Evolutionary conservation across 2,797 vertebrate species (phyloP).

Genomic region (Poecilia gillii): DNA sequence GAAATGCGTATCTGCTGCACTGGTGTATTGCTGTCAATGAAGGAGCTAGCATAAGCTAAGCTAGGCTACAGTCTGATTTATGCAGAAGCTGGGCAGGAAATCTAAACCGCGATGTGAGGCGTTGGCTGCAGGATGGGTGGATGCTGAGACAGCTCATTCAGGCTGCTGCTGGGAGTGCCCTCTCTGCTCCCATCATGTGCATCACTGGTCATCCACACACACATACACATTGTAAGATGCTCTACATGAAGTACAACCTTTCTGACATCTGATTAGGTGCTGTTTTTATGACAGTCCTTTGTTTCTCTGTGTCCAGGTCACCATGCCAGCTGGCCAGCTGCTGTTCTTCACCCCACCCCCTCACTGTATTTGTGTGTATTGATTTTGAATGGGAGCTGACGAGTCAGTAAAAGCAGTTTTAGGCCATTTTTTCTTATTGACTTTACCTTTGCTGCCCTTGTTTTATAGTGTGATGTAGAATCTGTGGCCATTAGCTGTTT

Average conservation of each 20-base stretch:
- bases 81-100: slow-evolving; percentile 35
- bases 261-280: slow-evolving; percentile 34
- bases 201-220: slow-evolving; percentile 23
- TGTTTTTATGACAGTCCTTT: slow-evolving; percentile 36
- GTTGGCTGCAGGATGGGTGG: slow-evolving; percentile 58
- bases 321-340: slow-evolving; percentile 52
- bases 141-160: slow-evolving; percentile 72
- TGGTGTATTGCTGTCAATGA: slow-evolving; percentile 19
- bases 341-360: slow-evolving; percentile 44
- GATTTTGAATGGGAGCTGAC: slow-evolving; percentile 43
- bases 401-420: slow-evolving; percentile 9
- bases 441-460: slow-evolving; percentile 35
- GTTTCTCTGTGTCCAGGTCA: slow-evolving; percentile 31
- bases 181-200: slow-evolving; percentile 41
- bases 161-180: slow-evolving; percentile 65
- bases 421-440: slow-evolving; percentile 5
- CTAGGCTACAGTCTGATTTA: slow-evolving; percentile 31
- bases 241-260: slow-evolving; percentile 15
- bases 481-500: slow-evolving; percentile 15
- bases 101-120: slow-evolving; percentile 45
- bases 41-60: slow-evolving; percentile 24
- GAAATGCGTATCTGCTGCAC: slow-evolving; percentile 10
- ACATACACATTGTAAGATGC: slow-evolving; percentile 18
- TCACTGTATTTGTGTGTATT: slow-evolving; percentile 35
- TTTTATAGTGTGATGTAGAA: slow-evolving; percentile 1